These are phyloP conservation scores for Nycticorax nycticorax DNA, from an alignment of 2,113 vertebrate genomes.

Conservation along the genomic window DNA sequence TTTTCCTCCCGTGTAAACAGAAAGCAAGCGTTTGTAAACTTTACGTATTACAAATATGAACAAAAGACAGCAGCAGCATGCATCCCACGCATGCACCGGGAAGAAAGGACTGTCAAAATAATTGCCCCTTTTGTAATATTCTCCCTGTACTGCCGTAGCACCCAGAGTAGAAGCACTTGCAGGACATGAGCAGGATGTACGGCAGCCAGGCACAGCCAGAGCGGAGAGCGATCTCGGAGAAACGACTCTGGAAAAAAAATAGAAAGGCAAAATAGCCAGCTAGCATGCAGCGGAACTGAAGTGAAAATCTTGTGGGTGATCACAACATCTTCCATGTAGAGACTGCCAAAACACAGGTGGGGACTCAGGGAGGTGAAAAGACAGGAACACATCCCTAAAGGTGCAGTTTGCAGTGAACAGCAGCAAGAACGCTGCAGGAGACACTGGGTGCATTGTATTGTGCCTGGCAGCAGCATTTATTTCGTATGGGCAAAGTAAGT, in stretches of 20 bases:
- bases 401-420: not conserved
- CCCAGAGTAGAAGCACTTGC: not conserved
- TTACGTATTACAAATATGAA: not conserved
- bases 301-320: not conserved
- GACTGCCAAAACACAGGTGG: not conserved
- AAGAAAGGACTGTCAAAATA: not conserved
- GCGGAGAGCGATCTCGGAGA: not conserved
- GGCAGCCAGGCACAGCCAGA: not conserved
- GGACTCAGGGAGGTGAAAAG: not conserved
- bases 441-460: not conserved
- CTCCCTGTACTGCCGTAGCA: not conserved
- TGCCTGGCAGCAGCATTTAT: not conserved
- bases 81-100: rapidly evolving
- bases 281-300: not conserved
- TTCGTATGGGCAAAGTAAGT: not conserved
- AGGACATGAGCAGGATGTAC: not conserved
- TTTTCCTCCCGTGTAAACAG: not conserved
- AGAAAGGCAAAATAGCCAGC: not conserved
- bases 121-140: not conserved
- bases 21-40: not conserved
- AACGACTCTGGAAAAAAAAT: not conserved
- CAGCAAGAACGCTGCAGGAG: not conserved
- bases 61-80: not conserved
- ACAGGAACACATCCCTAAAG: not conserved
- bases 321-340: not conserved